Evolutionary conservation across 2,113 vertebrate species (phyloP), one percentile per base, ranked within the genome.

Genomic region (Bagarius yarrelli): DNA sequence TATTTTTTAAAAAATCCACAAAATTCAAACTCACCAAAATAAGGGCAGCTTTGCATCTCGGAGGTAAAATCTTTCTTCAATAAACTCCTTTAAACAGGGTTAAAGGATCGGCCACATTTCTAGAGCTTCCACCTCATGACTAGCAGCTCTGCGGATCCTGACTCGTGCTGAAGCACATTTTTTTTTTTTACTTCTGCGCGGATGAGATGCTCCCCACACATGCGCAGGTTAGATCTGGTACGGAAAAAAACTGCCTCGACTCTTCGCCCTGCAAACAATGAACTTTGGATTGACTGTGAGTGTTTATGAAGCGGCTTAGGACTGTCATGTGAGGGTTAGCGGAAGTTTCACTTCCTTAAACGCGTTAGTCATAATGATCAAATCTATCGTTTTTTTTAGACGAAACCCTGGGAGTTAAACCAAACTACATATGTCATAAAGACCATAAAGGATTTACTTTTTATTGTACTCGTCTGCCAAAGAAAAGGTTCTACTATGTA

Each of bases 261-360:
- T 23, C 13, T 8, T 4, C 23, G 5, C 52, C 32, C 27, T 74
- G 30, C 23, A 15, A 15, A 18, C 53, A 74, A 71, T 1, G 44
- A 27, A 6, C 13, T 56, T 36, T 56, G 19, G 72, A 74, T 34
- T 19, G 13, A 40, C 11, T 75, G 12, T 36, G 72, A 36, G 53
- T 4, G 73, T 27, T 59, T 59, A 44, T 59, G 59, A 59, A 52
- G 16, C 23, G 1, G 30, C 2, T 27, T 47, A 16, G 27, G 32
- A 76, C 55, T 12, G 55, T 11, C 23, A n/a, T 4, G 14, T 15
- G 3, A 47, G 21, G 9, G 55, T 59, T 44, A 11, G 55, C 5
- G 34, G 55, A 59, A 40, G 73, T 75, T 75, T 75, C 73, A 75
- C 73, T 75, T 75, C 73, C 73, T 59, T 14, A 75, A 75, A 75